phyloP scores from a whole-genome alignment of 2,888 invertebrate genomes.

The Torymus auratus region DNA sequence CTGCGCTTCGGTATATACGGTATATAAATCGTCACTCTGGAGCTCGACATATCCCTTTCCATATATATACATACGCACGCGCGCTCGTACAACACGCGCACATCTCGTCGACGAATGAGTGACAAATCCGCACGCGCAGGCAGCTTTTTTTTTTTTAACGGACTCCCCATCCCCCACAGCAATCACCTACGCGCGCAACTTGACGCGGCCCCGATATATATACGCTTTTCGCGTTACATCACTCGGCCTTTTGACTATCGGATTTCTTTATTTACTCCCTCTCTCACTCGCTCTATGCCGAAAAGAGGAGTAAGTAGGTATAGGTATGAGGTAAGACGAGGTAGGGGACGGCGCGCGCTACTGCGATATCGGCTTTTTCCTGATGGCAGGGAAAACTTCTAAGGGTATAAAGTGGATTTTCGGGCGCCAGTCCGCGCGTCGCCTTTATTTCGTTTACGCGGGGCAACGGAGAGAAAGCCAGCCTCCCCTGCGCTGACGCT shows the following conservation, averaged over 20 bases:
- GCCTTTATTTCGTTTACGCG: slow-evolving; percentile 42
- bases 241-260: slow-evolving; percentile 47
- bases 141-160: too few relatives aligned
- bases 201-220: too few relatives aligned
- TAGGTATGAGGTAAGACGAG: too few relatives aligned
- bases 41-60: too few relatives aligned
- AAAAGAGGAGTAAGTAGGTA: too few relatives aligned
- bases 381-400: slow-evolving; percentile 45
- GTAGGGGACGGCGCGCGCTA: too few relatives aligned
- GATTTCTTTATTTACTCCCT: slow-evolving; percentile 44
- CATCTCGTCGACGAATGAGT: slow-evolving; percentile 9
- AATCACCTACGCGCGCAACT: too few relatives aligned
- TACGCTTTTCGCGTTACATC: slow-evolving; percentile 1
- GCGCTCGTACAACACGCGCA: too few relatives aligned
- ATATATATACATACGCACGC: too few relatives aligned
- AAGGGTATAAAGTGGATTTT: slow-evolving; percentile 54
- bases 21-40: not conserved
- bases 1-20: slow-evolving; percentile 4
- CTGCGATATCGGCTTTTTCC: slow-evolving; percentile 47
- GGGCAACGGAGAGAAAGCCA: not conserved
- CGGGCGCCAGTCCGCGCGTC: slow-evolving; percentile 30
- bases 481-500: slow-evolving; percentile 10
- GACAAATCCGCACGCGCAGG: slow-evolving; percentile 6
- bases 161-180: too few relatives aligned
- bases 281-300: too few relatives aligned